These are phyloP conservation scores for Fragum sueziense DNA, from an alignment of 2,888 invertebrate species.

Conservation along the genomic window DNA sequence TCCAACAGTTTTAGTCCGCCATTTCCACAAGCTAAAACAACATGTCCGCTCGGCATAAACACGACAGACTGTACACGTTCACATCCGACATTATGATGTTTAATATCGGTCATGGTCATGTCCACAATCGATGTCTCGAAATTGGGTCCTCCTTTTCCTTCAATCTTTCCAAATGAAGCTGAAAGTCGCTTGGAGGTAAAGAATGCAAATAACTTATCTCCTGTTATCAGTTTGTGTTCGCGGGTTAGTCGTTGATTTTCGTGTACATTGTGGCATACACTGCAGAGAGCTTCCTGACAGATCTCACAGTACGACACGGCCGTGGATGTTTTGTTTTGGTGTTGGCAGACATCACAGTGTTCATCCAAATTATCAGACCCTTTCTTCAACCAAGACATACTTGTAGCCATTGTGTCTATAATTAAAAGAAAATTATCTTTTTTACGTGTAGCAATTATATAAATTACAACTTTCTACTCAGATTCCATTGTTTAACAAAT, in stretches of 20 bases:
- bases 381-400: no score
- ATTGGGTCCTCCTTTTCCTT: neutral
- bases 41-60: neutral
- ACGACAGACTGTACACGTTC: neutral
- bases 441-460: no score
- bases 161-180: neutral
- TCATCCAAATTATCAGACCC: no score
- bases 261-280: neutral
- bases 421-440: no score
- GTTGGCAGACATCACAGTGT: neutral
- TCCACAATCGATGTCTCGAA: neutral
- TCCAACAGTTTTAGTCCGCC: neutral
- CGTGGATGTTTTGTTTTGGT: neutral
- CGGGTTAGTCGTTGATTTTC: neutral
- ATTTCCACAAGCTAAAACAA: neutral
- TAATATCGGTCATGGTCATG: neutral
- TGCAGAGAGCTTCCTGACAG: neutral
- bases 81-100: neutral
- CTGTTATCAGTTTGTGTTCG: neutral
- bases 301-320: neutral
- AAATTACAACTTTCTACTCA: no score
- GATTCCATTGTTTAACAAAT: no score
- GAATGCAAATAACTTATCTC: no score
- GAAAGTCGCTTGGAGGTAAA: no score
- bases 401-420: no score